Evolutionary conservation across 2,113 vertebrate genomes (phyloP).

Genomic region (Myodes glareolus): DNA sequence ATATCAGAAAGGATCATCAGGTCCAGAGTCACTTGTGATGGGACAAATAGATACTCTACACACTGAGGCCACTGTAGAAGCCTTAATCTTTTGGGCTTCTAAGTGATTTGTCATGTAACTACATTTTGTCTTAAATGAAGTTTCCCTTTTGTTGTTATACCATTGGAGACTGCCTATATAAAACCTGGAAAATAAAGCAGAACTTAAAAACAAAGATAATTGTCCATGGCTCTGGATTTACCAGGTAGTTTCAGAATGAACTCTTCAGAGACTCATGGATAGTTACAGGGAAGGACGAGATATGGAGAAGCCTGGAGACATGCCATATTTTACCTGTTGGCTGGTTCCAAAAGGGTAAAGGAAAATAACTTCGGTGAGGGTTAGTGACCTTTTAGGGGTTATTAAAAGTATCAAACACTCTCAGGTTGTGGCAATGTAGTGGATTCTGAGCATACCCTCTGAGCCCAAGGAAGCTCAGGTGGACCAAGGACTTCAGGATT

Average conservation of each 20-base stretch:
- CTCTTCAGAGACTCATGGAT: neutral
- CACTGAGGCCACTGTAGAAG: neutral
- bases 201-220: neutral
- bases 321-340: neutral
- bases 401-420: neutral
- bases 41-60: neutral
- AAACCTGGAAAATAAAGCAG: neutral
- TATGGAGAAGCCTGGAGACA: neutral
- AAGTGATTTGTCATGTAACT: neutral
- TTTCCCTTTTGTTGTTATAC: neutral
- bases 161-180: neutral
- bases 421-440: too few relatives aligned
- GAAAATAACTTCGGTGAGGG: neutral
- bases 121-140: neutral
- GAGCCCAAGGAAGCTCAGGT: neutral
- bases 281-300: neutral
- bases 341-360: neutral
- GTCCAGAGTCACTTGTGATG: neutral
- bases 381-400: neutral
- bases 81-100: neutral
- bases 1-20: neutral
- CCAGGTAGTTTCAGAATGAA: constrained; percentile 9
- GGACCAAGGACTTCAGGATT: neutral
- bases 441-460: too few relatives aligned
- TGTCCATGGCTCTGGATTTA: neutral